These are phyloP conservation scores for Drosophila orosa DNA, from an alignment of 1,140 invertebrate genomes.

Conservation along the genomic window DNA sequence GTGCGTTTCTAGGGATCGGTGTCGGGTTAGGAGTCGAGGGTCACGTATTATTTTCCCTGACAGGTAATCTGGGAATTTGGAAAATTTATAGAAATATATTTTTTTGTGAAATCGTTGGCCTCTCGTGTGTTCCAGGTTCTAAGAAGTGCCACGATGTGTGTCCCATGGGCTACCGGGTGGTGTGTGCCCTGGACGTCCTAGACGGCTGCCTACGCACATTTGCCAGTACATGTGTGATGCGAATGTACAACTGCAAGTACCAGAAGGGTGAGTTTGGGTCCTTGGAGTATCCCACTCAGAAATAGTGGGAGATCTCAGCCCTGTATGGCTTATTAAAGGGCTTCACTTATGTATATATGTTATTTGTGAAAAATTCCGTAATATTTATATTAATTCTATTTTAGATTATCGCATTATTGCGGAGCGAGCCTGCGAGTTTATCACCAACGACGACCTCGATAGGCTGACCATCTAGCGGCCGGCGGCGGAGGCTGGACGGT, in stretches of 20 bases:
- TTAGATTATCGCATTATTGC: slow-evolving; percentile 64
- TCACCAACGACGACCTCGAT: slow-evolving; percentile 55
- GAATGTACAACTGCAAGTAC: slow-evolving; percentile 72
- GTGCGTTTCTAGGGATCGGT: slow-evolving; percentile 28
- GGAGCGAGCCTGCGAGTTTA: slow-evolving; percentile 58
- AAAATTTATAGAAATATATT: neutral
- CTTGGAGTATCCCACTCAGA: too few species aligned
- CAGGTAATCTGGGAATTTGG: slow-evolving; percentile 28
- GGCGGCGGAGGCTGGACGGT: neutral
- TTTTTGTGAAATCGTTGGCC: neutral
- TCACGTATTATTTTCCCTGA: slow-evolving; percentile 33
- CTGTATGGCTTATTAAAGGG: too few species aligned
- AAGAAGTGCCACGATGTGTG: slow-evolving; percentile 76
- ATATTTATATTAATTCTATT: neutral
- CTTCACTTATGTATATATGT: neutral
- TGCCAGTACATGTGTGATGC: slow-evolving; percentile 65
- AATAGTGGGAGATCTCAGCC: too few species aligned
- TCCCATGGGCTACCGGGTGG: slow-evolving; percentile 55
- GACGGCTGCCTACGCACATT: slow-evolving; percentile 63
- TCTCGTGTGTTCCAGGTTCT: slow-evolving; percentile 13
- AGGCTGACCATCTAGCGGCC: slow-evolving; percentile 44
- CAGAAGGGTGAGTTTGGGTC: slow-evolving; percentile 47
- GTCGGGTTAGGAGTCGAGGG: slow-evolving; percentile 12
- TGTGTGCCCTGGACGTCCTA: slow-evolving; percentile 57
- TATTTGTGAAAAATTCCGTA: neutral